These are phyloP conservation scores for Macrosiphum euphorbiae DNA, from an alignment of 2,888 invertebrate genomes.

Conservation along the genomic window DNA sequence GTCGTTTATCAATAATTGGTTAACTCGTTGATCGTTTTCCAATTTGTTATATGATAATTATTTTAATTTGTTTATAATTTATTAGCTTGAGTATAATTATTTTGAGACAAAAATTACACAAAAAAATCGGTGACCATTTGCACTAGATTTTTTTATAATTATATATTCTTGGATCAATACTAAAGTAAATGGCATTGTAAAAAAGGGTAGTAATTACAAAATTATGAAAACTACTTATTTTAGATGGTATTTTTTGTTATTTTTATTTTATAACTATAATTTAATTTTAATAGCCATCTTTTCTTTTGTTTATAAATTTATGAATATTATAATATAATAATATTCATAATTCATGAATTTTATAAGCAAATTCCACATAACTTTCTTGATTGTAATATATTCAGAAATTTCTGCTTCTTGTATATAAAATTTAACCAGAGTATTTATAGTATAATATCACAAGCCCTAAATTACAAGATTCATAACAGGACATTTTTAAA, in stretches of 20 bases:
- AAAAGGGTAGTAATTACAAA: slow-evolving; percentile 16
- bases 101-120: not conserved
- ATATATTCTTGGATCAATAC: not conserved
- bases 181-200: not conserved
- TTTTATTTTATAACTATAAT: not conserved
- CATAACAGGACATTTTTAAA: not conserved
- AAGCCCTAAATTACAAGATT: not conserved
- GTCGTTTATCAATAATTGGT: not conserved
- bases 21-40: not conserved
- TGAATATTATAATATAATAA: not conserved
- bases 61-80: not conserved
- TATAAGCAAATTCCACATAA: not conserved
- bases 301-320: slow-evolving; percentile 3
- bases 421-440: not conserved
- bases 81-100: not conserved
- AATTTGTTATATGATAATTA: not conserved
- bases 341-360: not conserved
- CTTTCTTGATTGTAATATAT: not conserved
- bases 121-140: not conserved
- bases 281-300: not conserved
- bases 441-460: not conserved
- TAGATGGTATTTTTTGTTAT: not conserved
- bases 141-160: not conserved
- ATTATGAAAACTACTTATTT: slow-evolving; percentile 1
- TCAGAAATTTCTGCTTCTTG: not conserved